Evolutionary conservation across 1,140 invertebrate genomes (phyloP), one percentile per base, ranked within the genome.

Genomic region (Teleogryllus occipitalis): DNA sequence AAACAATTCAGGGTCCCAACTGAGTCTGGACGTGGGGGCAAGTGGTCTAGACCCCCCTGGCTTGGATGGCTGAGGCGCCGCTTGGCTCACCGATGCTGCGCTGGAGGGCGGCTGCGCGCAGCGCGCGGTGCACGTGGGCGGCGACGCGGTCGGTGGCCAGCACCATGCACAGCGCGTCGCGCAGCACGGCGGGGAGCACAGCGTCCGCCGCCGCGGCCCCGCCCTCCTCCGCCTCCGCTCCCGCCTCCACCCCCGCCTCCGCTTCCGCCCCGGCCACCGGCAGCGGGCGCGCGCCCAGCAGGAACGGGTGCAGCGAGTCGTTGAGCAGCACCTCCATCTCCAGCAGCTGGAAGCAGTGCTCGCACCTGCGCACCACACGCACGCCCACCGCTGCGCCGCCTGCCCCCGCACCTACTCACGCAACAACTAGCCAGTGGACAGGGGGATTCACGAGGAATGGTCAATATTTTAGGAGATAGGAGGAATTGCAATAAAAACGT

Each of bases 301-400:
- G 80, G 8, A 83, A 82, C 6, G 85, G 83, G 65, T 84, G 82
- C 75, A 85, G 83, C 4, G 82, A 81, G 73, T 82, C 74, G 80
- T 86, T 84, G 65, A 86, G 83, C 46, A 85, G 82, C 10, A 85
- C 47, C 47, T 85, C 83, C 73, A 86, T 74, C 0, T 82, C 82
- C 39, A 87, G 77, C 22, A 86, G 77, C 79, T 86, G 85, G 80
- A 86, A 86, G 80, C 85, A 87, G 75, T 82, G 81, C 12, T 78
- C 76, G 79, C 85, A 85, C 74, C 83, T 85, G 82, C 46, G 81
- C 18, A 47, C 15, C 2, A 46, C 4, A 46, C 21, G 47, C 75
- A 76, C 75, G 27, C 27, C n/a, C n/a, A n/a, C n/a, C n/a, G n/a
- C n/a, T n/a, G n/a, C n/a, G n/a, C n/a, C n/a, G n/a, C n/a, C n/a